Evolutionary conservation across 2,113 vertebrate genomes (phyloP), one percentile per base, ranked within the genome.

Genomic region (Hassar affinis): DNA sequence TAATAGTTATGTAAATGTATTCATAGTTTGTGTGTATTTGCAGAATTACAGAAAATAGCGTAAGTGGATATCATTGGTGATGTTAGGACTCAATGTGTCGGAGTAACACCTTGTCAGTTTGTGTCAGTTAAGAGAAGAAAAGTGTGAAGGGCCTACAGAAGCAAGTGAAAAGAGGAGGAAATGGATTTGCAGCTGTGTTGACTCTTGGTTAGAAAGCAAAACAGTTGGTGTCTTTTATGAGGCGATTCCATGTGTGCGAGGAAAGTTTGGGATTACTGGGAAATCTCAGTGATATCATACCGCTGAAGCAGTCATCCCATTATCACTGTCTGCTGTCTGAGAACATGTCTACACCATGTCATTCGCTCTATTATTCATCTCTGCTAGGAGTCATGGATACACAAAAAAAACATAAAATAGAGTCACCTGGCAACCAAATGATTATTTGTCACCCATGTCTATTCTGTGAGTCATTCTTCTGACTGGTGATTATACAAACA

Each of bases 391-490:
- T 47, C 45, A 52, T 25, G 8, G 30, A 75, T 56, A 14, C 84
- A 86, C 82, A 85, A 83, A 89, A 85, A 80, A 42, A 42, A 42
- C 62, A 69, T 79, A 35, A 84, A 83, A 66, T 80, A 79, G 61
- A 56, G 68, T 88, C 85, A 68, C 87, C 59, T 80, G 78, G 86
- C 85, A 90, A 86, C 87, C 30, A 59, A n/a, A 25, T 75, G 33
- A 42, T 56, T 69, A 54, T 83, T 77, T 14, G 10, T 77, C 30
- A 77, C 11, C 33, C 1, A 33, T 52, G 45, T 62, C 47, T 82
- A 2, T 68, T 20, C 0, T 2, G 35, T 71, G 64, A 57, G 27
- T 80, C 25, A 61, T 59, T 86, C 30, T 35, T 76, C 30, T 35
- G 30, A 76, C 27, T 33, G 18, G 30, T 74, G 25, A 54, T 38